Evolutionary conservation across 1,140 invertebrate genomes (phyloP), one percentile per base, ranked within the genome.

Genomic region (Trialeurodes vaporariorum): DNA sequence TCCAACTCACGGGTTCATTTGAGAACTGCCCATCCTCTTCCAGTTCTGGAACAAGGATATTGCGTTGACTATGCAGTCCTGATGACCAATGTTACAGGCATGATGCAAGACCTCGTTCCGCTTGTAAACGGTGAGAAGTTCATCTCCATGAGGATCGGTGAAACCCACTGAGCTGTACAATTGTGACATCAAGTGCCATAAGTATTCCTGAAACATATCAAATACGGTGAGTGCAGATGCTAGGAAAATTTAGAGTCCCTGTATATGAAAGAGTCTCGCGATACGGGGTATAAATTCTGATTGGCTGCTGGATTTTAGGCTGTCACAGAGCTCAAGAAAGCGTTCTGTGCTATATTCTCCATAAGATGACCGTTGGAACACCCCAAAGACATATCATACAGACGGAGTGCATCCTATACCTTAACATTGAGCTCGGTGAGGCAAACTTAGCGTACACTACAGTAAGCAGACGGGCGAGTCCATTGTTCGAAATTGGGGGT

Each of bases 11-110:
- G 34, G 34, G 34, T 49, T 49, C 34, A 49, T 49, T 17, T 49
- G 34, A 5, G 5, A 17, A 17, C 34, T 49, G 34, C 34, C 34
- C 5, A 49, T 5, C 34, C 34, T 65, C 25, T 60, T 79, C 90
- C 90, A 93, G 72, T 86, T 86, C 13, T 85, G 81, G 71, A 89
- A 92, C 67, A 86, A 81, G 0, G 79, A 77, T 0, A 85, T 82
- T 1, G 87, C 84, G 62, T 89, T 86, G 21, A 81, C 76, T 1
- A 91, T 78, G 74, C 90, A 92, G 70, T 86, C 83, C 5, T 81
- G 77, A 62, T 88, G 82, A 17, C 86, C 88, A 62, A 91, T 80
- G 49, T 81, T 81, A 67, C 90, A 92, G 1, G 87, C 88, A 76
- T 85, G 81, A 11, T 79, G 82, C 1, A 91, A 75, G 5, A 92